Evolutionary conservation across 2,797 vertebrate species (phyloP).

Genomic region (Clarias fuscus): DNA sequence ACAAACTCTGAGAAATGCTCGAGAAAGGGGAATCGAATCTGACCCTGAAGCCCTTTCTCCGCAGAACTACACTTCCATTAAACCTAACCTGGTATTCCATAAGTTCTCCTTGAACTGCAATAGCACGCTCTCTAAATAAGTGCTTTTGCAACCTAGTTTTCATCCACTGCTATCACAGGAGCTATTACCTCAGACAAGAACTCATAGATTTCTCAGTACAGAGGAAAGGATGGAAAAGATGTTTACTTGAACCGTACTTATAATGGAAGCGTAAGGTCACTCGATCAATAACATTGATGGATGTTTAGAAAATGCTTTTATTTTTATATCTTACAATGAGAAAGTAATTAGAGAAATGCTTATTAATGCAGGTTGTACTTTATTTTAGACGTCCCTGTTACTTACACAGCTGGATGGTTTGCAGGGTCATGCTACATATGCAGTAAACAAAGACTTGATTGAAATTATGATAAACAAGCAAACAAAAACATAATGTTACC

Average conservation of each 20-base stretch:
- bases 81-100: neutral
- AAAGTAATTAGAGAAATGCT: neutral
- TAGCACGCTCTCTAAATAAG: neutral
- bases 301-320: neutral
- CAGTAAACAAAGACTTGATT: neutral
- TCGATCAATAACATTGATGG: neutral
- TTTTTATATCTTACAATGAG: neutral
- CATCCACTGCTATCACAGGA: neutral
- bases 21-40: neutral
- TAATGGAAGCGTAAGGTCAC: neutral
- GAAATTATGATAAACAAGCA: neutral
- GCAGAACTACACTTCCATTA: conserved; percentile 13
- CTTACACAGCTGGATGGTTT: neutral
- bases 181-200: neutral
- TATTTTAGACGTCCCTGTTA: neutral
- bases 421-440: neutral
- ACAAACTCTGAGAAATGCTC: neutral
- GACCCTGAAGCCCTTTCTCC: neutral
- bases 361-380: neutral
- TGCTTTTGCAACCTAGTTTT: conserved; percentile 22
- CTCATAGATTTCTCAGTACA: neutral
- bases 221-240: neutral
- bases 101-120: conserved; percentile 20
- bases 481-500: no score
- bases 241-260: neutral